phyloP scores from a whole-genome alignment of 2,113 vertebrate genomes.

The Catharus minimus region DNA sequence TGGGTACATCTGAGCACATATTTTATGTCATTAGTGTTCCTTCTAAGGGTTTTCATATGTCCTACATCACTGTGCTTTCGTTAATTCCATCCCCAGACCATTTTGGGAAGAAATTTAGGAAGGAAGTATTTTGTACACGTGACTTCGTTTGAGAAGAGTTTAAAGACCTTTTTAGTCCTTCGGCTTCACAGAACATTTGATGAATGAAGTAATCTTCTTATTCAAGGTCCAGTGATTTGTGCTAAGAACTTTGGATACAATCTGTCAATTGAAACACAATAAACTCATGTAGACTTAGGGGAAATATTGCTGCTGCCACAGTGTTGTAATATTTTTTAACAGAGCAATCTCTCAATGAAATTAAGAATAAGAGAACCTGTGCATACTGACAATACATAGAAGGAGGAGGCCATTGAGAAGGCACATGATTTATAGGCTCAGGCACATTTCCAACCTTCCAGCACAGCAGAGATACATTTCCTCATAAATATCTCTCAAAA shows the following conservation, averaged over 20 bases:
- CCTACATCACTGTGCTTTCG: not conserved
- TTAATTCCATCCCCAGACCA: not conserved
- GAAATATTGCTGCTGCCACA: not conserved
- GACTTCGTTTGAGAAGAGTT: not conserved
- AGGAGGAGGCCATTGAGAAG: not conserved
- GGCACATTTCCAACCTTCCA: not conserved
- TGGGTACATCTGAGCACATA: not conserved
- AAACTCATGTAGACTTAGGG: not conserved
- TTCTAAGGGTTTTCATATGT: not conserved
- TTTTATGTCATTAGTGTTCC: not conserved
- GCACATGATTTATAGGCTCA: not conserved
- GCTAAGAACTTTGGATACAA: not conserved
- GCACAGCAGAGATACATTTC: not conserved
- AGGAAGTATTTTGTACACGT: not conserved
- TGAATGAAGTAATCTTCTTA: slow-evolving; percentile 34
- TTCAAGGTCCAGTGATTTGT: not conserved
- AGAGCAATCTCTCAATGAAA: not conserved
- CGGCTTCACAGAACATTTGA: not conserved
- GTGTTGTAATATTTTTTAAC: not conserved
- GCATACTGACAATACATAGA: not conserved
- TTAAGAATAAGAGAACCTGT: not conserved
- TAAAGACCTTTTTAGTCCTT: not conserved
- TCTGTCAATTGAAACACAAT: not conserved
- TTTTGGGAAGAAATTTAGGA: not conserved
- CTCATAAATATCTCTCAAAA: not conserved